A percentile compares a stretch with the other conserved stretches of the same genome.
These are phyloP conservation scores for Pteropus alecto DNA, from an alignment of 2,113 vertebrate species.

Conservation along the genomic window DNA sequence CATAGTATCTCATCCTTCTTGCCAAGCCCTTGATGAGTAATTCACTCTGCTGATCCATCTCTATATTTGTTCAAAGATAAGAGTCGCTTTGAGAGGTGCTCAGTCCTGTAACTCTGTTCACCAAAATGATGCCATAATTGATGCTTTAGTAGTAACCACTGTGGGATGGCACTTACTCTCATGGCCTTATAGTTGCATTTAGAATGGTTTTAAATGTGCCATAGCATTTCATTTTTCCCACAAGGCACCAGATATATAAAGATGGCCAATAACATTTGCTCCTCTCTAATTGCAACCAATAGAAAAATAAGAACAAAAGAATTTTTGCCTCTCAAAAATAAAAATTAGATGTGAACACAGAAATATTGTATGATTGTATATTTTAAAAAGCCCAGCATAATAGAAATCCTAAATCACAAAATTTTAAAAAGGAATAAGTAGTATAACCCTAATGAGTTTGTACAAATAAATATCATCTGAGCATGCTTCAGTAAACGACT, in stretches of 20 bases:
- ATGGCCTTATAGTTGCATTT: neutral
- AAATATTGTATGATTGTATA: neutral
- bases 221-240: constrained; percentile 12
- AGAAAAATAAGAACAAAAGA: constrained; percentile 7
- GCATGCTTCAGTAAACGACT: neutral
- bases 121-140: neutral
- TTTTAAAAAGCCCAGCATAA: neutral
- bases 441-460: neutral
- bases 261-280: neutral
- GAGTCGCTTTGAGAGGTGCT: constrained; percentile 31
- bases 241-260: neutral
- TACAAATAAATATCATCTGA: constrained; percentile 12
- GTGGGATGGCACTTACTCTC: neutral
- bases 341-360: neutral
- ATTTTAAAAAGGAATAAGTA: neutral
- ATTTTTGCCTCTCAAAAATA: neutral
- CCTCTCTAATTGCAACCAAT: neutral
- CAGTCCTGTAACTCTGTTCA: neutral
- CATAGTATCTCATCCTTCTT: neutral
- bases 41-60: neutral
- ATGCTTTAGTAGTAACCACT: neutral
- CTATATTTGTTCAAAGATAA: constrained; percentile 29
- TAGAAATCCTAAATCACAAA: neutral
- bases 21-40: constrained; percentile 21
- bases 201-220: neutral